Evolutionary conservation across 2,888 invertebrate species (phyloP).

Genomic region (Steinernema hermaphroditum): DNA sequence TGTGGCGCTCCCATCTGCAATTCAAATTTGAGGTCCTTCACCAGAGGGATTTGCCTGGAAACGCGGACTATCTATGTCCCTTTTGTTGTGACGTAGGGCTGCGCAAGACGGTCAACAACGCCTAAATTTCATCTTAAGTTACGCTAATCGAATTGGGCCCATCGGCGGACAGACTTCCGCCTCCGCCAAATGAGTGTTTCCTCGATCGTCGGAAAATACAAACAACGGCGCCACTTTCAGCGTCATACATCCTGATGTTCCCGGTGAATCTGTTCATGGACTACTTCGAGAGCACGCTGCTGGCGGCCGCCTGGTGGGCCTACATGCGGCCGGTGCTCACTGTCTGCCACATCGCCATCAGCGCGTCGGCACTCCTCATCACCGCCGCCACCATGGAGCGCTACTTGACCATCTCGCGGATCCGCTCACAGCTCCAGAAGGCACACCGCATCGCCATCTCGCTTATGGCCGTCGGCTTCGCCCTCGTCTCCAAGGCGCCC

Average conservation of each 20-base stretch:
- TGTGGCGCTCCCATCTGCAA: too few species aligned
- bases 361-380: conserved; percentile 58
- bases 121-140: too few species aligned
- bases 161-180: too few species aligned
- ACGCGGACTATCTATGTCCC: too few species aligned
- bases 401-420: conserved; percentile 58
- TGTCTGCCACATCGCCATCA: conserved; percentile 56
- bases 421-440: conserved; percentile 51
- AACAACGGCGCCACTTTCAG: conserved; percentile 40
- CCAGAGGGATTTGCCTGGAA: too few species aligned
- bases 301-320: conserved; percentile 58
- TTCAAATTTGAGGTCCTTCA: too few species aligned
- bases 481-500: conserved; percentile 57
- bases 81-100: too few species aligned
- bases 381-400: conserved; percentile 59
- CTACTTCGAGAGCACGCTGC: conserved; percentile 54
- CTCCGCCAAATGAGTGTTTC: too few species aligned
- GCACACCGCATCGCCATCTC: conserved; percentile 49
- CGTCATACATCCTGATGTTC: conserved; percentile 61
- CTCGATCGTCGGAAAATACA: too few species aligned
- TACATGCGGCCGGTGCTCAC: conserved; percentile 58
- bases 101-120: too few species aligned
- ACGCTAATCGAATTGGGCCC: too few species aligned
- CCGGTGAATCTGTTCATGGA: conserved; percentile 63
- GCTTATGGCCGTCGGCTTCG: conserved; percentile 48